A percentile compares a stretch with the other conserved stretches of the same genome.
Evolutionary conservation across 2,113 vertebrate genomes (phyloP).

Genomic region (Protomyctophum bolini): DNA sequence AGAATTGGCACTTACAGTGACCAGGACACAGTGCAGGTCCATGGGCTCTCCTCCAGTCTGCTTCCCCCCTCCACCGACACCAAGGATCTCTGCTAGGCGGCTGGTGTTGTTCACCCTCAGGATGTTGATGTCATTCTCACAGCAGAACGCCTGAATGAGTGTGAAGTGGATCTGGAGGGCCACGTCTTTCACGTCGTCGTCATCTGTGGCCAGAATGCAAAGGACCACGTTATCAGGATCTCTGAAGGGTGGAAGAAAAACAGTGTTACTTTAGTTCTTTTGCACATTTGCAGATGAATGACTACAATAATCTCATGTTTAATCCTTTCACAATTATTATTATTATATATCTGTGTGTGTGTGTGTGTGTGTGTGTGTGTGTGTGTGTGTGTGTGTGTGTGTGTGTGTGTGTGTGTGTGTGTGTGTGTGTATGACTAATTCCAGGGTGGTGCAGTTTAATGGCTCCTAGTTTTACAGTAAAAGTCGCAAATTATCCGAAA

Average conservation of each 20-base stretch:
- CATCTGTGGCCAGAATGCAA: constrained; percentile 93
- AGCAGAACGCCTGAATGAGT: constrained; percentile 95
- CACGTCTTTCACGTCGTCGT: constrained; percentile 90
- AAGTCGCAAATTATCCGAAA: background rate
- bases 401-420: too few species aligned
- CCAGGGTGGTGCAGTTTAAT: background rate
- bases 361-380: too few species aligned
- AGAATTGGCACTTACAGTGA: constrained; percentile 83
- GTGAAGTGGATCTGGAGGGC: constrained; percentile 98
- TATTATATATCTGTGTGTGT: too few species aligned
- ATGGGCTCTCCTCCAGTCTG: constrained; percentile 84
- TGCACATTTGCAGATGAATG: too few species aligned
- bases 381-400: too few species aligned
- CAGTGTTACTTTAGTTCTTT: too few species aligned
- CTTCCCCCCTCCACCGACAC: constrained; percentile 64
- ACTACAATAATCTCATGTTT: too few species aligned
- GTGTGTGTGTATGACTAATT: too few species aligned
- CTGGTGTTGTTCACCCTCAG: constrained; percentile 91
- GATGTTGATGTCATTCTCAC: constrained; percentile 98
- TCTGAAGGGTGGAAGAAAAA: constrained; percentile 62
- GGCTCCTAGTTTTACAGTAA: background rate
- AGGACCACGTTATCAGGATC: constrained; percentile 95
- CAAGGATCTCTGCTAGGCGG: constrained; percentile 89
- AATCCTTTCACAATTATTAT: too few species aligned
- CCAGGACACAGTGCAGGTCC: constrained; percentile 94